Conservation (phyloP, 2,888 invertebrate genomes). For the Heliconius ismenius region DNA sequence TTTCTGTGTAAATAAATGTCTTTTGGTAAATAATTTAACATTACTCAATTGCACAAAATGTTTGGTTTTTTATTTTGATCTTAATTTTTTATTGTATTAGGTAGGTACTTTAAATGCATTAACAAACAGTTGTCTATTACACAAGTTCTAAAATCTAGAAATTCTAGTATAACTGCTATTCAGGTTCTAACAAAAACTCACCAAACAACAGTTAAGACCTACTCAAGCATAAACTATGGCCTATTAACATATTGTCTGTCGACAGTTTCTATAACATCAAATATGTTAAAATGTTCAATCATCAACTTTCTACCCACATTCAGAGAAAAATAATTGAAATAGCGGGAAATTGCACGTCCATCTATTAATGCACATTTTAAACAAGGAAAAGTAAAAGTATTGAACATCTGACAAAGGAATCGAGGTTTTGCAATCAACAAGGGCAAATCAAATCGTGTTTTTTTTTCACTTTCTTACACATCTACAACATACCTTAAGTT, state of each 20-base stretch:
- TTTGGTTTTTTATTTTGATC: too few relatives aligned
- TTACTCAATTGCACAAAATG: too few relatives aligned
- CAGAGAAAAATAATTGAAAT: conserved; percentile 52
- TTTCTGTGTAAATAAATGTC: too few relatives aligned
- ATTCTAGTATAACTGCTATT: conserved; percentile 58
- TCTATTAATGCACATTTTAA: conserved; percentile 47
- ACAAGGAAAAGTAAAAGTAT: conserved; percentile 76
- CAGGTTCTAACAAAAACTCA: conserved; percentile 48
- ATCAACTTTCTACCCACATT: conserved; percentile 52
- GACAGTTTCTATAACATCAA: conserved; percentile 36
- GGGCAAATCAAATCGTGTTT: conserved; percentile 73
- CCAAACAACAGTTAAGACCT: conserved; percentile 54
- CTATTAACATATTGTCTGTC: conserved; percentile 55
- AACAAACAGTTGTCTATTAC: conserved; percentile 34
- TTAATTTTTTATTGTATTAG: neutral
- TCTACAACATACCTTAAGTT: conserved; percentile 53
- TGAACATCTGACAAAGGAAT: conserved; percentile 70
- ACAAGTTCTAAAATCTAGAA: conserved; percentile 48
- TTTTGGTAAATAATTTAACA: too few relatives aligned
- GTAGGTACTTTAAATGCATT: neutral
- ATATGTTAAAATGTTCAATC: conserved; percentile 28
- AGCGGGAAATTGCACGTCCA: conserved; percentile 53
- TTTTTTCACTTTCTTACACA: conserved; percentile 53
- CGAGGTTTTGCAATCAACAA: conserved; percentile 71
- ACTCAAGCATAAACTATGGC: conserved; percentile 62